Evolutionary conservation across 92 coral and sea anemone genomes (phyloP), one percentile per base, ranked within the genome.

Genomic region (Zoanthus solanderi): DNA sequence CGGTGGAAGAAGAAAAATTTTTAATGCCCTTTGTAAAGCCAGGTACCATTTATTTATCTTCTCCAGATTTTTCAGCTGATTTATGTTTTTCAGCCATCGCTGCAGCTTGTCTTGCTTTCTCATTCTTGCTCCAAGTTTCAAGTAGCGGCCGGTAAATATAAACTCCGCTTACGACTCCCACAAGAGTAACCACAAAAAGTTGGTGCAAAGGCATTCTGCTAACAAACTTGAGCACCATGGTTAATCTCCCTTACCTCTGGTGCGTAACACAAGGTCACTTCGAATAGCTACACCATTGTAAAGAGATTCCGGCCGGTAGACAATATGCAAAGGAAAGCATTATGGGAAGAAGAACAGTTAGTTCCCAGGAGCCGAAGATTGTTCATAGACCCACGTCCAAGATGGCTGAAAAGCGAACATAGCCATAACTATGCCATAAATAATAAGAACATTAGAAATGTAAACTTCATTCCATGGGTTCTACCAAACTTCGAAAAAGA

Each of bases 91-190:
- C 85, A 45, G 58, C 61, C 58, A 46, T 28, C 42, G 75, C 34
- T 5, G 47, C 66, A 54, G 74, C 75, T 66, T 65, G 85, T 65
- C 85, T 65, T 23, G 85, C 60, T 66, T 80, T 65, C 23, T 52
- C 75, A 29, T 94, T 81, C 29, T 87, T 78, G 31, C 75, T 83
- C 78, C 86, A 74, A 17, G 76, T 72, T 74, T 92, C 95, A 5
- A 95, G 93, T 29, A 95, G 14, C 14, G 98, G 98, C 61, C 87
- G 93, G 92, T 87, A 97, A 42, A 97, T 97, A 88, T 97, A 97
- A 5, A 92, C 93, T 37, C 99, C 99, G 76, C 97, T 95, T 5
- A 87, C 56, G 45, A 97, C 93, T 82, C 99, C 99, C 16, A 95
- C 87, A 42, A 95, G 63, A 30, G 93, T 95, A 4, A 89, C 96